Conservation (phyloP, 2,797 vertebrate species). For the Sphaeramia orbicularis region DNA sequence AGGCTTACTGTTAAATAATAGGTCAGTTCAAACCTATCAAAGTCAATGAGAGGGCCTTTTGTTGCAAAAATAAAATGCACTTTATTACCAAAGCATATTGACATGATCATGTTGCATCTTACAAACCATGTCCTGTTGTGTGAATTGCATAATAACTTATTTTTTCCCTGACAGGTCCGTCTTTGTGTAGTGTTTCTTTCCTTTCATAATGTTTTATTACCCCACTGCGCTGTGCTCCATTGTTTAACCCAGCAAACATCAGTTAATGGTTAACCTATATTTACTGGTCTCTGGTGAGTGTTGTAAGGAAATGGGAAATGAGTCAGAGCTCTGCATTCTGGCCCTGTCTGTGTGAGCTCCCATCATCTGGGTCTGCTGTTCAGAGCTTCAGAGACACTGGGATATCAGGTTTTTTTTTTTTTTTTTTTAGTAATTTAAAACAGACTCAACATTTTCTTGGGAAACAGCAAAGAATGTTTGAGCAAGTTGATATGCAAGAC, state of each 20-base stretch:
- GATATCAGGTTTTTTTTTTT: background rate
- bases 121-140: background rate
- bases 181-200: background rate
- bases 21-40: conserved; percentile 30
- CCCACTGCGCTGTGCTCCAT: background rate
- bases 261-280: conserved; percentile 8
- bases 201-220: conserved; percentile 16
- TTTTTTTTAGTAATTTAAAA: background rate
- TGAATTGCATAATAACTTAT: background rate
- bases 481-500: too few species aligned
- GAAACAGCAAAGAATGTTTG: background rate
- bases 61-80: conserved; percentile 45
- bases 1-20: conserved; percentile 18
- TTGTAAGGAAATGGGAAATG: conserved; percentile 33
- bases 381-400: background rate
- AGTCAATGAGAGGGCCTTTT: background rate
- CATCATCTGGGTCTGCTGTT: conserved; percentile 27
- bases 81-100: conserved; percentile 25
- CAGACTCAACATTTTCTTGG: background rate
- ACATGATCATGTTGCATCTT: conserved; percentile 24
- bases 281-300: conserved; percentile 16
- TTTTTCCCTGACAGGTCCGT: background rate
- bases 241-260: conserved; percentile 9
- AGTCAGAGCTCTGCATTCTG: conserved; percentile 36
- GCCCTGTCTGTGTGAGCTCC: conserved; percentile 8